Evolutionary conservation across 2,888 invertebrate genomes (phyloP), one percentile per base, ranked within the genome.

Genomic region (Euplagia quadripunctaria): DNA sequence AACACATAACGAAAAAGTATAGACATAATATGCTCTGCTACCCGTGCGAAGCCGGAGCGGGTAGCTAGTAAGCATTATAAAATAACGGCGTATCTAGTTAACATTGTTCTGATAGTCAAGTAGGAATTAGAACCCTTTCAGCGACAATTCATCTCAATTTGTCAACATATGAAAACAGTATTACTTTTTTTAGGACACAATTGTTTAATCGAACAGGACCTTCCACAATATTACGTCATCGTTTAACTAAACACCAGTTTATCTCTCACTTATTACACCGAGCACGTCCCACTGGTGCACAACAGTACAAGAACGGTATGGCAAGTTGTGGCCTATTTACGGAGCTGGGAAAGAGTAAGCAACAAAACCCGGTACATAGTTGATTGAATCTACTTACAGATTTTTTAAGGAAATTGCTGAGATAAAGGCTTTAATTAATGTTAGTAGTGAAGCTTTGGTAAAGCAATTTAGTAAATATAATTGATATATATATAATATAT

Each of bases 291-390:
- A 64, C 20, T 67, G 64, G 69, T 71, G 51, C 46, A 43, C 52
- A 70, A 71, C 46, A 73, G 64, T 71, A 74, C 72, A n/a, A n/a
- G n/a, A 69, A 69, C 73, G 74, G 73, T 70, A 71, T 64, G 68
- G 72, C 80, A 77, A 71, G 74, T 77, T 64, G 80, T 71, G 72
- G 70, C 72, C 77, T 64, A 76, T 80, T 82, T 77, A 74, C 70
- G 46, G 58, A 74, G 64, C 55, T 64, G 31, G 17, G 41, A 61
- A 61, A 66, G 65, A 51, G 70, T 61, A 61, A 61, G 49, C 69
- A 70, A 69, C 49, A 63, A 31, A 61, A 31, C 12, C 4, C 16
- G 4, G 31, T 51, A 31, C 31, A 69, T 41, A 51, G 11, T 49
- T 70, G 61, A 70, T 70, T 63, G 17, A 41, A 41, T 70, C 51